Conservation (phyloP, 2,888 invertebrate genomes). For the Ormyrus thymus region DNA sequence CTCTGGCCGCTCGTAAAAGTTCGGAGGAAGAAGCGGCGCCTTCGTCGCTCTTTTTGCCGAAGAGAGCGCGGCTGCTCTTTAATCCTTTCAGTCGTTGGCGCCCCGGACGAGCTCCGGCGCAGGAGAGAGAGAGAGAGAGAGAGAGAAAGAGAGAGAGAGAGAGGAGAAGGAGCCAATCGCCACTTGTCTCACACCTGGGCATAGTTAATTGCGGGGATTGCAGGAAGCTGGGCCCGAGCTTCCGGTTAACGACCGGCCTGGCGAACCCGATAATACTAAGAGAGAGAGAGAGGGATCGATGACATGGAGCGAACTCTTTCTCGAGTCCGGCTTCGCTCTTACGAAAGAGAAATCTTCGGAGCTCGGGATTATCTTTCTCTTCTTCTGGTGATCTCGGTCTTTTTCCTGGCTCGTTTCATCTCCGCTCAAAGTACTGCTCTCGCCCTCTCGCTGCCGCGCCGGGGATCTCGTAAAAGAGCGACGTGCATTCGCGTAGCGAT, state of each 20-base stretch:
- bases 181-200: too few species aligned
- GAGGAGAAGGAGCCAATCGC: too few species aligned
- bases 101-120: background rate
- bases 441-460: background rate
- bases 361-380: background rate
- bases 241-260: conserved; percentile 40
- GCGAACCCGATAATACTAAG: conserved; percentile 16
- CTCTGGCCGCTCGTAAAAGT: conserved; percentile 37
- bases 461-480: too few species aligned
- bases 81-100: conserved; percentile 7
- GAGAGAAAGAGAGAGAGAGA: too few species aligned
- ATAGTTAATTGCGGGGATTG: conserved; percentile 4
- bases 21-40: conserved; percentile 17
- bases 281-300: background rate
- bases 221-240: conserved; percentile 9
- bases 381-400: background rate
- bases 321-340: too few species aligned
- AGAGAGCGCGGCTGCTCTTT: conserved; percentile 20
- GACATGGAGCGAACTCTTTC: too few species aligned
- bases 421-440: background rate
- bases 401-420: background rate
- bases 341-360: too few species aligned
- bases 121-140: too few species aligned
- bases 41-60: background rate
- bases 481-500: too few species aligned